These are phyloP conservation scores for Scaptomyza caliginosa DNA, from an alignment of 2,888 invertebrate genomes.

Conservation along the genomic window DNA sequence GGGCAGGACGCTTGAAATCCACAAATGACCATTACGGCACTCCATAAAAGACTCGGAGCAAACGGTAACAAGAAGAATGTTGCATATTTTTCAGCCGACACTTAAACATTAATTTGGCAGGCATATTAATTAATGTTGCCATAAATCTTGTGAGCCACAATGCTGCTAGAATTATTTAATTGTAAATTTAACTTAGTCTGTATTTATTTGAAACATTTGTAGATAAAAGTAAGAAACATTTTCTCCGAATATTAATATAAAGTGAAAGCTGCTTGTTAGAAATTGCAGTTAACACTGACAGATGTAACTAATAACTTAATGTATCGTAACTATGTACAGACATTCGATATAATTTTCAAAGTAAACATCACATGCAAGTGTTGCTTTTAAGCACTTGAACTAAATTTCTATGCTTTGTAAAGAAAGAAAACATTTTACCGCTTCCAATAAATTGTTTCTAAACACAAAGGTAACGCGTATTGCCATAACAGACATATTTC, in stretches of 20 bases:
- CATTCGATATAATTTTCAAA: not conserved
- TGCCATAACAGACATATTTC: slow-evolving; percentile 30
- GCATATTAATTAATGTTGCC: slow-evolving; percentile 56
- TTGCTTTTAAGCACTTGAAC: not conserved
- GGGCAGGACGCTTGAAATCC: slow-evolving; percentile 15
- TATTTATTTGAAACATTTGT: not conserved
- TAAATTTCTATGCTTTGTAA: slow-evolving; percentile 18
- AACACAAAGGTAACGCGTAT: not conserved
- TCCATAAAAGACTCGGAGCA: slow-evolving; percentile 10
- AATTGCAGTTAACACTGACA: not conserved
- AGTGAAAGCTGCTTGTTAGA: too few relatives aligned
- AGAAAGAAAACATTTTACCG: not conserved
- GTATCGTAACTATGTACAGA: not conserved
- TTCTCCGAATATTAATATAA: not conserved
- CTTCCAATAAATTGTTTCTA: not conserved
- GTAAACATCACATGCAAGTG: not conserved
- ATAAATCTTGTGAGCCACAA: slow-evolving; percentile 31
- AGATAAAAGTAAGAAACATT: not conserved
- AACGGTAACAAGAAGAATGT: slow-evolving; percentile 40
- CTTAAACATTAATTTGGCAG: slow-evolving; percentile 34
- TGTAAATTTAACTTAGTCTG: not conserved
- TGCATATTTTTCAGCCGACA: slow-evolving; percentile 52
- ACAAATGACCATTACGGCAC: slow-evolving; percentile 21
- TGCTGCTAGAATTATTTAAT: slow-evolving; percentile 13
- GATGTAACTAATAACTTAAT: not conserved